Evolutionary conservation across 30 jellyfish, hydroid and myxozoan species (phyloP), one percentile per base, ranked within the genome.

Genomic region (Catostylus mosaicus): DNA sequence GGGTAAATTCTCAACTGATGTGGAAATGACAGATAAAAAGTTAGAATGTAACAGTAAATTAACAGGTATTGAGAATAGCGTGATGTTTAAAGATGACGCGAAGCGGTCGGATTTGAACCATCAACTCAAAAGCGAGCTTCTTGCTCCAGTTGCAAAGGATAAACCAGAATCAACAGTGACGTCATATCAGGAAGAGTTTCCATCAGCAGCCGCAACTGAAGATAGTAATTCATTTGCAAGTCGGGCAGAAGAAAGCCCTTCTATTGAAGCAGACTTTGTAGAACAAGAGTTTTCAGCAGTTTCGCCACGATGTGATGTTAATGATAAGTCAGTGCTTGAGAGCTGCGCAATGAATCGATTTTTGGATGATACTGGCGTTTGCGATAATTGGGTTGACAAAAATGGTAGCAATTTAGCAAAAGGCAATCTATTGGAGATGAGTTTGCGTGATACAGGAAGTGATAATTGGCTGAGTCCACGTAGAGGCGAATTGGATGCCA

Each of bases 121-220:
- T 4, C 52, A 30, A 3, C 71, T 59, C 7, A 71, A 69, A 20
- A 40, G 75, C 10, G 89, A 18, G 0, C 51, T 43, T 31, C 71
- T 54, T 48, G 24, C 88, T 0, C 85, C 88, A 40, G 47, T 36
- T 36, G 51, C 38, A 5, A 86, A 76, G 37, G 84, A 76, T 61
- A 72, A 76, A 66, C 72, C 76, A 6, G 89, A 74, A 27, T 69
- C 81, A 18, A 65, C 82, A 19, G 89, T 75, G 11, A 61, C 80
- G 19, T 67, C 88, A 22, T 46, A 33, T 35, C 89, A 73, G 2
- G 93, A 80, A 36, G 97, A 80, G 33, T 47, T 80, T 27, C 88
- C 97, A 9, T 88, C 97, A 9, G 92, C 93, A 1, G 97, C 93
- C 7, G 99, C 99, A 22, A 95, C 99, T 4, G 99, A 95, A 57